phyloP scores from a whole-genome alignment of 2,113 vertebrate genomes.

The Takifugu flavidus region DNA sequence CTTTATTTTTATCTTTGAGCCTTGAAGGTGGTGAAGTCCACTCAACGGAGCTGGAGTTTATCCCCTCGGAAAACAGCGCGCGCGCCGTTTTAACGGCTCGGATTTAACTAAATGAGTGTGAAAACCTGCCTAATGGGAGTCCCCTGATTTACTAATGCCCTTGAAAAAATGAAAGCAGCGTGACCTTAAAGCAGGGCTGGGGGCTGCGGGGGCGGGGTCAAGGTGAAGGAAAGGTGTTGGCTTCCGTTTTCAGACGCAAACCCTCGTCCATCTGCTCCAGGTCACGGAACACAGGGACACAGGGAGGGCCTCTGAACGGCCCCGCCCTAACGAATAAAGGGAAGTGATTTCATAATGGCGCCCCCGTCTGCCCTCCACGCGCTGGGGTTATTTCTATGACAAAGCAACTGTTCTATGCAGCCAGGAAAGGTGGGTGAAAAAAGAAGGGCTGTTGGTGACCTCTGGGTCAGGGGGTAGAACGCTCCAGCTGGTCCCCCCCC shows the following conservation, averaged over 20 bases:
- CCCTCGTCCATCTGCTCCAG: conserved; percentile 56
- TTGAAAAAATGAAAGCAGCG: conserved; percentile 28
- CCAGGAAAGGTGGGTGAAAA: conserved; percentile 55
- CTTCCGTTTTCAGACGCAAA: conserved; percentile 30
- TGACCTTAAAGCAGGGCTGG: conserved; percentile 30
- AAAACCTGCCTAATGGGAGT: conserved; percentile 23
- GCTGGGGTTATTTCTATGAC: conserved; percentile 67
- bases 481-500: conserved; percentile 75
- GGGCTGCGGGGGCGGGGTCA: conserved; percentile 36
- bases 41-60: conserved; percentile 4
- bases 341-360: conserved; percentile 58
- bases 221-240: conserved; percentile 46
- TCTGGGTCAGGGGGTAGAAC: conserved; percentile 68
- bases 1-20: neutral
- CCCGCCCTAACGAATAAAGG: conserved; percentile 29
- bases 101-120: conserved; percentile 30
- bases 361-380: conserved; percentile 58
- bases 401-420: conserved; percentile 63
- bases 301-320: conserved; percentile 23
- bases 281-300: conserved; percentile 12
- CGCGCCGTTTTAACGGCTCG: conserved; percentile 38
- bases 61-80: conserved; percentile 10
- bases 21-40: neutral
- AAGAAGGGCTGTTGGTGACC: conserved; percentile 68
- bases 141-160: conserved; percentile 9